Evolutionary conservation across 1,140 invertebrate genomes (phyloP), one percentile per base, ranked within the genome.

Genomic region (Heliconius hewitsoni): DNA sequence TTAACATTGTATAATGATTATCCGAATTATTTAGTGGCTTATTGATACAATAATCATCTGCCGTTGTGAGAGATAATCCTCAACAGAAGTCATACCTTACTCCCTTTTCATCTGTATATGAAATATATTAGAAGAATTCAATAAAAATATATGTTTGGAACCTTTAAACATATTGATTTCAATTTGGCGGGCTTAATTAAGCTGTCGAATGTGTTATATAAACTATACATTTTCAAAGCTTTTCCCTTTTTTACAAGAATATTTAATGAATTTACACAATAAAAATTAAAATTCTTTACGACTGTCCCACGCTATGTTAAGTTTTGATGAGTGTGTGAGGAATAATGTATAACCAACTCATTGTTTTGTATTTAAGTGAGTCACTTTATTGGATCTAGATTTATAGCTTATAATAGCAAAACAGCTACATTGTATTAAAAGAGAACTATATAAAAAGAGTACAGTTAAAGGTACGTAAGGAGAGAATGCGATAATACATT

Each of bases 321-420:
- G 60, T 66, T 66, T 66, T 66, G 60, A 66, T 66, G 13, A 27
- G 27, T 66, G 60, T 30, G 60, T 66, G 60, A 30, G 27, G 60
- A 66, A 66, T 66, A 30, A 66, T 66, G 60, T 30, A 66, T 66
- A 30, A 13, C 16, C 60, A 30, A 66, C 23, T 23, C 27, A 66
- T 66, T 66, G 60, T 66, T 66, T 66, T 27, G 60, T 30, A 19
- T 11, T 13, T 66, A 66, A 66, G 60, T 16, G 27, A 66, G 9
- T 66, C 60, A 66, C 23, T 66, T 66, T 60, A 60, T 60, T 3
- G 9, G 60, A 66, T 66, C 60, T 66, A 30, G 27, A 66, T 66
- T 30, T 66, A 66, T 66, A 66, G 11, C 60, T 13, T 66, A 66
- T 27, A 13, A 1, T 13, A 66, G 11, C 3, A 16, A 57, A n/a